Evolutionary conservation across 2,113 vertebrate genomes (phyloP), one percentile per base, ranked within the genome.

Genomic region (Telmatochromis brachygnathus): DNA sequence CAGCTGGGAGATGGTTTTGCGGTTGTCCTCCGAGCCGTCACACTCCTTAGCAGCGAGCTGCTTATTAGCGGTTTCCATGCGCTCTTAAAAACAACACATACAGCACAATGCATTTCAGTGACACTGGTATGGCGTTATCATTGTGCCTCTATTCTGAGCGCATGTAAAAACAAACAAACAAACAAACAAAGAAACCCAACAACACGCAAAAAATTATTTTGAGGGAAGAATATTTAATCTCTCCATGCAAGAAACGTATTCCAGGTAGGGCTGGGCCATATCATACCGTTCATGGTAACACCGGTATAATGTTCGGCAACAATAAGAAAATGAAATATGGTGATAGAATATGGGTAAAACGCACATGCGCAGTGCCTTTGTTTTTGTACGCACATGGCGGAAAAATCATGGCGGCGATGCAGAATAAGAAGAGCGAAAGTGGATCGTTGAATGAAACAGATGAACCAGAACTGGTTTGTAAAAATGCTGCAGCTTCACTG

Each of bases 21-120:
- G 97, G 95, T 98, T 99, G 95, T 99, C 98, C 84, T 99, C 98
- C 1, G 98, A 98, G 0, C 97, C 98, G 7, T 99, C 99, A 84
- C 97, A 99, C 84, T 99, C 99, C 92, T 98, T 99, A 84, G 98
- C 97, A 0, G 98, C 97, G 2, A 99, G 97, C 90, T 99, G 99
- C 94, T 99, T 99, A 93, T 99, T 99, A 80, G 98, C 98, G 0
- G 98, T 98, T 87, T 99, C 99, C 97, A 99, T 98, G 6, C 98
- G 98, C 23, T 99, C 99, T 99, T 94, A 83, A 93, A 93, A 85
- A 79, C 23, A 83, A 70, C 7, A 45, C 21, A 60, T 42, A 58
- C 28, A 5, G 54, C 37, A 73, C 17, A 21, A 55, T 39, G 21
- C 19, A 62, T 19, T 19, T 62, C 58, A 19, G 19, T 35, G 17